Conservation (phyloP, 2,888 invertebrate genomes). For the Adineta ricciae region DNA sequence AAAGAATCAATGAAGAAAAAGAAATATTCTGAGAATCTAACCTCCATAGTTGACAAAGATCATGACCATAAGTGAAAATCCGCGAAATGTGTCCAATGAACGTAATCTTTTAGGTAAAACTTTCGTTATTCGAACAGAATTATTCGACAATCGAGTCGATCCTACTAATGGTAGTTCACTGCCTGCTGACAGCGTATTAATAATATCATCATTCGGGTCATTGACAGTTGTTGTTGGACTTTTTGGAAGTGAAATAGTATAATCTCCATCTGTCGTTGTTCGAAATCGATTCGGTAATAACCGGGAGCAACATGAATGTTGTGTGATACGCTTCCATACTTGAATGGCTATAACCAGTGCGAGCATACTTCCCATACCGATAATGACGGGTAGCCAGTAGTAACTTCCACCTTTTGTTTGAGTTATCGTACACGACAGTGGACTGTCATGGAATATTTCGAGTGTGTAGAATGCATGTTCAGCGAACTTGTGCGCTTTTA, state of each 20-base stretch:
- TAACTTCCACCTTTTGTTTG: neutral
- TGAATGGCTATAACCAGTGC: neutral
- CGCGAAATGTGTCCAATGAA: constrained; percentile 47
- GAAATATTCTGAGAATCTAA: neutral
- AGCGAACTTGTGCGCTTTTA: neutral
- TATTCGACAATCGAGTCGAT: neutral
- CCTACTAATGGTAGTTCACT: neutral
- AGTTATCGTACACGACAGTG: neutral
- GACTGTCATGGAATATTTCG: neutral
- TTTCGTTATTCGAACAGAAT: neutral
- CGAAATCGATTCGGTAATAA: neutral
- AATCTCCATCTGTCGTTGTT: neutral
- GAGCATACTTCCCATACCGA: neutral
- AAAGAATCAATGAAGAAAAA: neutral
- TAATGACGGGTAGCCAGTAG: neutral
- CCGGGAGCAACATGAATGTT: neutral
- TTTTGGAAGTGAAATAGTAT: neutral
- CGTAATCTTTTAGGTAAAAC: constrained; percentile 20
- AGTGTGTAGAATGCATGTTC: neutral
- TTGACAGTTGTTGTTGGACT: neutral
- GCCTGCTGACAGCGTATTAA: neutral
- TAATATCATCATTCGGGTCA: neutral
- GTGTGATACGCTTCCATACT: neutral
- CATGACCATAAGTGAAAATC: constrained; percentile 59
- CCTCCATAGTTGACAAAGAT: constrained; percentile 72